These are phyloP conservation scores for Dendrolimus kikuchii DNA, from an alignment of 1,140 invertebrate species.

Conservation along the genomic window DNA sequence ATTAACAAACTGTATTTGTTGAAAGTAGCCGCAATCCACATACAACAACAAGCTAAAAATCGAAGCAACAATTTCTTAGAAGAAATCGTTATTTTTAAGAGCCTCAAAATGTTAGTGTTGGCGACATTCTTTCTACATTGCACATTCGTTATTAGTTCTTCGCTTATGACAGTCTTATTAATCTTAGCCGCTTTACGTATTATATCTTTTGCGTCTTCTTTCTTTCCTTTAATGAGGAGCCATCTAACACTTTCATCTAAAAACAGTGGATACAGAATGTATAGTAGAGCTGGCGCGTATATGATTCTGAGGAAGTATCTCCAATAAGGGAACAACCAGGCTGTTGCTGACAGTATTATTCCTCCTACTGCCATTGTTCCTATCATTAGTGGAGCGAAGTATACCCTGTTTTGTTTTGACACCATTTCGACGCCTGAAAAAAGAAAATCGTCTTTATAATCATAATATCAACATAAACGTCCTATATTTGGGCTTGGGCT, in stretches of 20 bases:
- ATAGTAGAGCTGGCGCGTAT: constrained; percentile 17
- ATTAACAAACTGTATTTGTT: constrained; percentile 15
- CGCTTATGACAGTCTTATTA: constrained; percentile 8
- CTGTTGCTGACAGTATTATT: constrained; percentile 8
- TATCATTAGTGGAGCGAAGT: constrained; percentile 7
- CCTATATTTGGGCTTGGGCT: neutral
- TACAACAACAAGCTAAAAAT: constrained; percentile 10
- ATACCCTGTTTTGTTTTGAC: constrained; percentile 13
- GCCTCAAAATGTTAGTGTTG: constrained; percentile 1
- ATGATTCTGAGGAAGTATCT: constrained; percentile 17
- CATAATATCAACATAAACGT: neutral
- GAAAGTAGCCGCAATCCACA: constrained; percentile 11
- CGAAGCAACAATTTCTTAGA: constrained; percentile 9
- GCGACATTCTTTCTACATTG: constrained; percentile 8
- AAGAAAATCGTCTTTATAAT: neutral
- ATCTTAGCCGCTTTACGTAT: constrained; percentile 14
- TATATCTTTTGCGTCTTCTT: constrained; percentile 15
- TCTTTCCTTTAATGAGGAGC: constrained; percentile 74
- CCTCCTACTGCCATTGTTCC: constrained; percentile 11
- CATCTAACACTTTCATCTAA: constrained; percentile 56
- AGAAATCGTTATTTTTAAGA: constrained; percentile 8
- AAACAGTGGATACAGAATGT: constrained; percentile 12
- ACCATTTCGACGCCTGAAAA: constrained; percentile 25
- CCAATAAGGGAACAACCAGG: constrained; percentile 18
- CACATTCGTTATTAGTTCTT: constrained; percentile 12